phyloP scores from a whole-genome alignment of 2,888 invertebrate genomes.

The Ephialtes manifestator region DNA sequence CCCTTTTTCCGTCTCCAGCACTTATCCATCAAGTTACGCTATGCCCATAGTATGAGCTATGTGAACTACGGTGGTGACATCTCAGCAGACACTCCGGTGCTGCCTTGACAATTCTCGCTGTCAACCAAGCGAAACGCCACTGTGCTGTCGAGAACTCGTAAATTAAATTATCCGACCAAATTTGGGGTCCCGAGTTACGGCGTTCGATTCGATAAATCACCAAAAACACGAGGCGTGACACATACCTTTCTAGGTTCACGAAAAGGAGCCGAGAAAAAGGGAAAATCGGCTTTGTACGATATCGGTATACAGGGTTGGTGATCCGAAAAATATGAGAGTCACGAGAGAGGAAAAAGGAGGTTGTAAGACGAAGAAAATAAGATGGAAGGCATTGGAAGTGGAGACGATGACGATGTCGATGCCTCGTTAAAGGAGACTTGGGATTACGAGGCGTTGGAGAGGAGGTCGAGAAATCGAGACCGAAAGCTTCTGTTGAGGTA shows the following conservation, averaged over 20 bases:
- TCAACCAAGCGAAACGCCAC: constrained; percentile 1
- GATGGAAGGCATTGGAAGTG: constrained; percentile 37
- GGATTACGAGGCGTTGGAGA: constrained; percentile 67
- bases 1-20: not conserved
- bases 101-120: constrained; percentile 1
- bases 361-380: constrained; percentile 47
- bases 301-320: constrained; percentile 3
- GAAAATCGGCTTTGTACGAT: not conserved
- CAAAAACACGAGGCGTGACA: constrained; percentile 15
- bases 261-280: not conserved
- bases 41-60: not conserved
- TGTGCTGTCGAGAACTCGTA: constrained; percentile 12
- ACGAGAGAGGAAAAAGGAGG: constrained; percentile 25
- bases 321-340: constrained; percentile 17
- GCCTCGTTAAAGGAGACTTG: constrained; percentile 76
- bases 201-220: constrained; percentile 32
- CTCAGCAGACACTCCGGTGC: not conserved
- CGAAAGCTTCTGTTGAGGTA: constrained; percentile 28
- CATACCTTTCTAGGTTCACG: not conserved
- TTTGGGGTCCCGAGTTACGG: not conserved
- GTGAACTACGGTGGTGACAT: not conserved
- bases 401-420: constrained; percentile 72
- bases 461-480: constrained; percentile 56
- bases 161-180: constrained; percentile 29
- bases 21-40: not conserved